Base-by-base conservation (phyloP, 1,140 invertebrate species). In the Micrasema minimum region DNA sequence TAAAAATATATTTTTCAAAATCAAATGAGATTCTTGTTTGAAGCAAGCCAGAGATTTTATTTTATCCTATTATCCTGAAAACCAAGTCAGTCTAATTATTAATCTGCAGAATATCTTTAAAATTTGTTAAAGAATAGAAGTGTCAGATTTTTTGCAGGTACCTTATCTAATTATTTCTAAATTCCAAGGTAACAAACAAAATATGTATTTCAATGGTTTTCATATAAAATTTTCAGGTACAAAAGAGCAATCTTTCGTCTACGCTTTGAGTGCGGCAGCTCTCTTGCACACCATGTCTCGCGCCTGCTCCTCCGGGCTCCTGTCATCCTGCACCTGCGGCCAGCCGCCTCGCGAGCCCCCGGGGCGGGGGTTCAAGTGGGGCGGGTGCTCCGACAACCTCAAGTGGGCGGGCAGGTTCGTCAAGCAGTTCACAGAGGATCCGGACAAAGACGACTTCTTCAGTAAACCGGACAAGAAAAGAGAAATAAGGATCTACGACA, bases 341-440 rank as follows among this genome's bases (percentile, higher is more conserved):
- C 77, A 79, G 7, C 80, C 81, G 5, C 81, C 81, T 16, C 77
- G 85, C 50, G 84, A 84, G 14, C 84, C 87, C 38, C 86, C 78
- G 55, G 62, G 67, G 78, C 48, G 66, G 78, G 81, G 80, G n/a
- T 85, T 85, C 75, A 90, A 93, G 75, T 97, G 93, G 94, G 94
- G 94, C 31, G 95, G 95, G 4, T 97, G 96, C 81, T 93, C 93
- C 1, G 95, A 97, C 78, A 97, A 98, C 80, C 89, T 93, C 16
- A 92, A 95, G 79, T 85, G 83, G 83, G 82, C 83, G 11, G 80
- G 83, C 51, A 80, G 82, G 79, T 84, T 75, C 51, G 66, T 69
- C 48, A 75, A 70, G 41, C 73, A 72, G 35, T 75, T 75, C 37
- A 57, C 51, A 2, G 73, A 72, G 46, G 48, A 20, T 35, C 14